Percentiles rank a stretch among this genome's conserved stretches.
Evolutionary conservation across 2,797 vertebrate species (phyloP).

Genomic region (Bryconaethiops microstoma): DNA sequence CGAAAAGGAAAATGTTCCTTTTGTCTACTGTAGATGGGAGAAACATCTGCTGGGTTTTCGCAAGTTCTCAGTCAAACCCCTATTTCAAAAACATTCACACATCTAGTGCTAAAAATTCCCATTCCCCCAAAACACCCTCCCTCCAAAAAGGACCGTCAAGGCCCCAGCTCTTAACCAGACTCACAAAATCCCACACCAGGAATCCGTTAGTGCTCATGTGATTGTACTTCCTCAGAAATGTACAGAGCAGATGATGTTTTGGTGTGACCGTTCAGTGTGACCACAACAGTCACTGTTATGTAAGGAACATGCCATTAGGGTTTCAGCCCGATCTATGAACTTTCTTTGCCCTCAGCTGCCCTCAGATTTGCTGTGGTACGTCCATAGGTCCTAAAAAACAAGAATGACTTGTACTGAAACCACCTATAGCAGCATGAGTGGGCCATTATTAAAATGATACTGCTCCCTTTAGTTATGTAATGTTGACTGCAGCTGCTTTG

Average conservation of each 20-base stretch:
- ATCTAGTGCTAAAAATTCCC: not conserved
- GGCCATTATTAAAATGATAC: not conserved
- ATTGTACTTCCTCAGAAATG: constrained; percentile 43
- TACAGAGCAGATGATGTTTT: constrained; percentile 46
- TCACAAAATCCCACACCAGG: constrained; percentile 10
- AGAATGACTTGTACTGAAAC: not conserved
- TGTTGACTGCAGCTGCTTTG: not conserved
- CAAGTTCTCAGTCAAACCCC: not conserved
- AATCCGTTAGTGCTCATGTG: constrained; percentile 31
- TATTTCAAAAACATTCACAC: not conserved
- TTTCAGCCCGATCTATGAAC: constrained; percentile 3
- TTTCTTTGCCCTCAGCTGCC: not conserved
- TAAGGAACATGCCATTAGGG: constrained; percentile 7
- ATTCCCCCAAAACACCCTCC: not conserved
- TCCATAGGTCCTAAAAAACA: not conserved
- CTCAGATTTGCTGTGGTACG: not conserved
- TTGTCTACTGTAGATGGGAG: not conserved
- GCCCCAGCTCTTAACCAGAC: constrained; percentile 3
- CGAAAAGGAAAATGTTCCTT: too few species aligned
- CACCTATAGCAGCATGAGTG: not conserved
- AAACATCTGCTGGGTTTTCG: not conserved
- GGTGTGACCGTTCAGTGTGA: constrained; percentile 15
- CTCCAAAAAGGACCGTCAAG: not conserved
- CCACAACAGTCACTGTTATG: constrained; percentile 4
- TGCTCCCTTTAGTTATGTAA: not conserved